phyloP scores from a whole-genome alignment of 2,113 vertebrate genomes.

The Tetraodon nigroviridis region DNA sequence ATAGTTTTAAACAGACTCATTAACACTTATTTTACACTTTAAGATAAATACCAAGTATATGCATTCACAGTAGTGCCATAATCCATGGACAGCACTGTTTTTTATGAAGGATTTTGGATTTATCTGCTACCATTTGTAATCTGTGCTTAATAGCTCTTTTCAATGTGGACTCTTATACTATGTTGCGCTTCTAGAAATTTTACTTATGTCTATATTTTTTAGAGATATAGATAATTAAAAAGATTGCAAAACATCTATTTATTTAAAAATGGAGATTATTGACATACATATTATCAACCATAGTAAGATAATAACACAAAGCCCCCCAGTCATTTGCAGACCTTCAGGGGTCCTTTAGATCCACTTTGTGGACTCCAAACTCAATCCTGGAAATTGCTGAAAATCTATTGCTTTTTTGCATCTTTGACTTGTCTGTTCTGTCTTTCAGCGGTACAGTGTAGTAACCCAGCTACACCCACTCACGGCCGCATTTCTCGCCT shows the following conservation, averaged over 20 bases:
- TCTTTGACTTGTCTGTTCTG: conserved; percentile 31
- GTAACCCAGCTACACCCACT: conserved; percentile 89
- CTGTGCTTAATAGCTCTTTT: too few relatives aligned
- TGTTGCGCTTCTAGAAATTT: too few relatives aligned
- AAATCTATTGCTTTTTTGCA: conserved; percentile 45
- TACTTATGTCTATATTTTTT: too few relatives aligned
- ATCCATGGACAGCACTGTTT: too few relatives aligned
- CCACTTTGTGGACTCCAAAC: conserved; percentile 8
- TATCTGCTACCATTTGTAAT: too few relatives aligned
- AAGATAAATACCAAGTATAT: too few relatives aligned
- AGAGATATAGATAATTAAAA: conserved; percentile 2
- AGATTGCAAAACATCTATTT: conserved; percentile 13
- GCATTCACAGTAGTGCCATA: too few relatives aligned
- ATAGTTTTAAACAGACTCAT: too few relatives aligned
- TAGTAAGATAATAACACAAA: conserved; percentile 12
- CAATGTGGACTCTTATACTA: too few relatives aligned
- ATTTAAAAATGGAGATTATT: conserved; percentile 14
- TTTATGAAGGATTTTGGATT: too few relatives aligned
- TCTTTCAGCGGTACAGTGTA: conserved; percentile 88
- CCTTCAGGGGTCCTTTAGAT: conserved; percentile 20
- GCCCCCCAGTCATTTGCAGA: conserved; percentile 19
- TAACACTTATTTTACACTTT: too few relatives aligned
- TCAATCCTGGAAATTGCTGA: conserved; percentile 35
- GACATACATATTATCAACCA: conserved; percentile 13
- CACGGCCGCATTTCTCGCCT: conserved; percentile 87